Evolutionary conservation across 2,113 vertebrate genomes (phyloP).

Genomic region (Psittacara wagleri): DNA sequence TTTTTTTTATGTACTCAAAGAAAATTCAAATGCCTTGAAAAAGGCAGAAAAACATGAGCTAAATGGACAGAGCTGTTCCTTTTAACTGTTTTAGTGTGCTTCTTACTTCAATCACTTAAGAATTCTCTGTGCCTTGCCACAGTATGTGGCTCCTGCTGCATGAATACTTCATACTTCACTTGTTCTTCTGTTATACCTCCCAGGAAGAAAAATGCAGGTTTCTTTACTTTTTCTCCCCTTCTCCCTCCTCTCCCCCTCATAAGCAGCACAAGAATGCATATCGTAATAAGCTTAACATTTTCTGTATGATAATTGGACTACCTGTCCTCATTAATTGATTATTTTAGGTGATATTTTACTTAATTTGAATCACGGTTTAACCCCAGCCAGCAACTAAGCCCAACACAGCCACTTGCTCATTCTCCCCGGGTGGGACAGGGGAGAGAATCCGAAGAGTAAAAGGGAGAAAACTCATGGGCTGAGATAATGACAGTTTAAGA

Average conservation of each 20-base stretch:
- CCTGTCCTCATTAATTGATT: not conserved
- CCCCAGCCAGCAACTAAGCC: not conserved
- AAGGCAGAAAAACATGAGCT: not conserved
- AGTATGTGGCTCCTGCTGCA: conserved; percentile 36
- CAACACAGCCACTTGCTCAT: not conserved
- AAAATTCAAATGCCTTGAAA: conserved; percentile 12
- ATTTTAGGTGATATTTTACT: not conserved
- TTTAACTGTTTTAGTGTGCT: conserved; percentile 2
- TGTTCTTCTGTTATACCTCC: conserved; percentile 3
- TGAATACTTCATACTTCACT: conserved; percentile 23
- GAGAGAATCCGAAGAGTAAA: not conserved
- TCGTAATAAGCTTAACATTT: not conserved
- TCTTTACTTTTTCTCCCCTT: not conserved
- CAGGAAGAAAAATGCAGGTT: not conserved
- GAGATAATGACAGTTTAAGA: not conserved
- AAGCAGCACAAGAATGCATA: not conserved
- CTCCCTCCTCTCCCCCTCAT: rapidly evolving
- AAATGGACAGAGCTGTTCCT: not conserved
- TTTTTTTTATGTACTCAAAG: conserved; percentile 11
- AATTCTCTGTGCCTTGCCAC: conserved; percentile 31
- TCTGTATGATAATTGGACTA: not conserved
- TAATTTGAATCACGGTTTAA: not conserved
- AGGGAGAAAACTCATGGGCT: not conserved
- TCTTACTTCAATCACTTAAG: conserved; percentile 27
- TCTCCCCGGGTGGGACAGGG: not conserved